phyloP scores from a whole-genome alignment of 64 coral and sea anemone genomes.

The Actinia tenebrosa region DNA sequence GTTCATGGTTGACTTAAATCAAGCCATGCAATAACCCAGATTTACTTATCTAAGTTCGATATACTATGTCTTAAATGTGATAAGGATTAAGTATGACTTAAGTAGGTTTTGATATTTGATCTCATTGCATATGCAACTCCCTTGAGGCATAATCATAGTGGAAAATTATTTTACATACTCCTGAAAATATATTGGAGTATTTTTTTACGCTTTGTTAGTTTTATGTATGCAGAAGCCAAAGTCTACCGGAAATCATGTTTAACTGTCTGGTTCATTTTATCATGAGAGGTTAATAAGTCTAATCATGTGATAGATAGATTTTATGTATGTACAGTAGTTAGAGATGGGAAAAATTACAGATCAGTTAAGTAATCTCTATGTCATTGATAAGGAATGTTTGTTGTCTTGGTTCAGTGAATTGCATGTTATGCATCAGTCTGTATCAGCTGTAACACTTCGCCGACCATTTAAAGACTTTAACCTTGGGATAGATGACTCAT shows the following conservation, averaged over 20 bases:
- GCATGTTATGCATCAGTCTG: not conserved
- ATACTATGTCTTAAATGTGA: too few species aligned
- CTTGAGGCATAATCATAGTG: not conserved
- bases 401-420: not conserved
- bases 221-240: not conserved
- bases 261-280: too few species aligned
- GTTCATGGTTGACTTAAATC: not conserved
- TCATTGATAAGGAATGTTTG: not conserved
- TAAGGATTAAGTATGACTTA: too few species aligned
- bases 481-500: not conserved
- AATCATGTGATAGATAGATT: not conserved
- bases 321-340: not conserved
- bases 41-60: not conserved
- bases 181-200: not conserved
- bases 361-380: not conserved
- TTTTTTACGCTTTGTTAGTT: not conserved
- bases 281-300: not conserved
- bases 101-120: not conserved
- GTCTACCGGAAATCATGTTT: not conserved
- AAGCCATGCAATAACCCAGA: not conserved
- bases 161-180: not conserved
- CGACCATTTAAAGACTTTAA: conserved; percentile 7
- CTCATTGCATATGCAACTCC: not conserved
- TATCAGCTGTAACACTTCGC: not conserved
- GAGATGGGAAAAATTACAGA: not conserved